A percentile compares a stretch with the other conserved stretches of the same genome.
Evolutionary conservation across 2,113 vertebrate species (phyloP).

Genomic region (Silurus asotus): DNA sequence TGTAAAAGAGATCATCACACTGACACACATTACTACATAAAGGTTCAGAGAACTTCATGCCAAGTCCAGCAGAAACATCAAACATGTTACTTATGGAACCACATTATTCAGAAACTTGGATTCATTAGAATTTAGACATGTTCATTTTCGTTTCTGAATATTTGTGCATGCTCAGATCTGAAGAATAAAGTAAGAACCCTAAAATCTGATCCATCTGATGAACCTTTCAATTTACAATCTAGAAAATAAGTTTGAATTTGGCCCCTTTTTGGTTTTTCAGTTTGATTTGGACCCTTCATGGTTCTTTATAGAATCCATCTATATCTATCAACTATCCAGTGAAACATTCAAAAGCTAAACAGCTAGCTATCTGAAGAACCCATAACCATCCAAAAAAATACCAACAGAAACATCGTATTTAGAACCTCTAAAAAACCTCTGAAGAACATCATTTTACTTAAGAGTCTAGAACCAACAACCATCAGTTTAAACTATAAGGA

Average conservation of each 20-base stretch:
- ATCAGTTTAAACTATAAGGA: background rate
- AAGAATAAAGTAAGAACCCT: background rate
- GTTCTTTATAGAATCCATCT: background rate
- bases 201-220: background rate
- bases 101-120: background rate
- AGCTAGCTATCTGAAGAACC: background rate
- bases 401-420: background rate
- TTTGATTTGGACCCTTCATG: background rate
- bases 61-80: background rate
- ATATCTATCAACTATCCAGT: background rate
- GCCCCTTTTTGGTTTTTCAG: background rate
- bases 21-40: conserved; percentile 1
- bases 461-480: background rate
- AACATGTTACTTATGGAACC: background rate
- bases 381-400: background rate
- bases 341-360: background rate
- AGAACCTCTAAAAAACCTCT: background rate
- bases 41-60: background rate
- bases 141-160: background rate
- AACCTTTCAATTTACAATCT: background rate
- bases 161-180: background rate
- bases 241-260: background rate
- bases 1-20: background rate
- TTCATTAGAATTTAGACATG: background rate
- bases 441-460: background rate